phyloP scores from a whole-genome alignment of 1,140 invertebrate species.

The Pomacea maculata region DNA sequence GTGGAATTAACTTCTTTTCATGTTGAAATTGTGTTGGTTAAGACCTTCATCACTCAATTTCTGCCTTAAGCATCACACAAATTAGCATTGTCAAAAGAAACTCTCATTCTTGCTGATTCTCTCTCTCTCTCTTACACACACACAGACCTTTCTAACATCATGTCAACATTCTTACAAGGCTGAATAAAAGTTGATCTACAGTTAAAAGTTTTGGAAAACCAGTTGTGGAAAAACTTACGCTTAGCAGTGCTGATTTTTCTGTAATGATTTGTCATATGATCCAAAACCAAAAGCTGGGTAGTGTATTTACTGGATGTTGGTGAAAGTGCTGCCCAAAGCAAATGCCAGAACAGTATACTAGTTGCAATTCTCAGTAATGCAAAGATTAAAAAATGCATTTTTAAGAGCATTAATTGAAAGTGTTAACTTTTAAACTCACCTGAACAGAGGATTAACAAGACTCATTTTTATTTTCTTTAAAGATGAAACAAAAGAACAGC shows the following conservation, averaged over 20 bases:
- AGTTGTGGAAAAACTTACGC: conserved; percentile 42
- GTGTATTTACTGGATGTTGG: conserved; percentile 59
- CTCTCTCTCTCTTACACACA: neutral
- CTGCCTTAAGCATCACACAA: neutral
- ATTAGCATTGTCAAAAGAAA: neutral
- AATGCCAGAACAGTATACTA: neutral
- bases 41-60: no score
- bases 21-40: no score
- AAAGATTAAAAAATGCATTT: no score
- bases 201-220: neutral
- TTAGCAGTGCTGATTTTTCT: conserved; percentile 59
- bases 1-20: no score
- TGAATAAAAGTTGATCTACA: neutral
- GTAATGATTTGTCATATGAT: conserved; percentile 64
- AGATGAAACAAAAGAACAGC: no score
- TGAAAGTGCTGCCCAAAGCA: conserved; percentile 53
- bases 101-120: neutral
- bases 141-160: neutral
- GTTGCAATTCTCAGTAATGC: neutral
- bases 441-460: no score
- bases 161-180: neutral
- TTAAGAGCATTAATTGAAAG: no score
- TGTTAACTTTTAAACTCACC: no score
- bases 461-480: no score
- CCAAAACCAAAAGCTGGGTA: conserved; percentile 59